These are phyloP conservation scores for Xestoiulus laeticollis DNA, from an alignment of 2,888 invertebrate genomes.

Conservation along the genomic window DNA sequence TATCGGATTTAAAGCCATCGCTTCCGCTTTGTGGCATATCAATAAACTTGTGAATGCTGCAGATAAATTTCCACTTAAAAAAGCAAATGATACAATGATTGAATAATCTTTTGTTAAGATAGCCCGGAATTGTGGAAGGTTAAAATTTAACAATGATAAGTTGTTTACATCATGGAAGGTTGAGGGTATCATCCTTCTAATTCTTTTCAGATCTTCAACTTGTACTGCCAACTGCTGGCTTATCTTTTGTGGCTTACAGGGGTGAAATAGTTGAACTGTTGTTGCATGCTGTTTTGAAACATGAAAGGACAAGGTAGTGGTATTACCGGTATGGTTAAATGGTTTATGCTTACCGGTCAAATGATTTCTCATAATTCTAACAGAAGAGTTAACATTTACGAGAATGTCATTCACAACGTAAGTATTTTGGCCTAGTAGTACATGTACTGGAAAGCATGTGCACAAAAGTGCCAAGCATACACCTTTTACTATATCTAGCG, in stretches of 20 bases:
- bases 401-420: neutral
- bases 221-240: neutral
- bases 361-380: neutral
- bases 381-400: neutral
- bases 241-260: neutral
- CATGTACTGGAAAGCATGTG: neutral
- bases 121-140: neutral
- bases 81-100: neutral
- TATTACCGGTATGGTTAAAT: neutral
- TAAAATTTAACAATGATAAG: neutral
- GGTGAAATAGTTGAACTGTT: neutral
- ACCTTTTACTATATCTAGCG: too few species aligned
- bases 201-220: neutral
- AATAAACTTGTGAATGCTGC: too few species aligned
- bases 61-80: neutral
- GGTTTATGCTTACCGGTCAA: neutral
- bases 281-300: neutral
- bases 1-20: too few species aligned
- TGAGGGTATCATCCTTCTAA: neutral
- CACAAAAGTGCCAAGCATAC: neutral
- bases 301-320: neutral
- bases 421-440: neutral
- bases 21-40: too few species aligned
- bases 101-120: neutral
- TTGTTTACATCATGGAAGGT: neutral